Base-by-base conservation (phyloP, 2,888 invertebrate genomes). In the Drosophila putrida region DNA sequence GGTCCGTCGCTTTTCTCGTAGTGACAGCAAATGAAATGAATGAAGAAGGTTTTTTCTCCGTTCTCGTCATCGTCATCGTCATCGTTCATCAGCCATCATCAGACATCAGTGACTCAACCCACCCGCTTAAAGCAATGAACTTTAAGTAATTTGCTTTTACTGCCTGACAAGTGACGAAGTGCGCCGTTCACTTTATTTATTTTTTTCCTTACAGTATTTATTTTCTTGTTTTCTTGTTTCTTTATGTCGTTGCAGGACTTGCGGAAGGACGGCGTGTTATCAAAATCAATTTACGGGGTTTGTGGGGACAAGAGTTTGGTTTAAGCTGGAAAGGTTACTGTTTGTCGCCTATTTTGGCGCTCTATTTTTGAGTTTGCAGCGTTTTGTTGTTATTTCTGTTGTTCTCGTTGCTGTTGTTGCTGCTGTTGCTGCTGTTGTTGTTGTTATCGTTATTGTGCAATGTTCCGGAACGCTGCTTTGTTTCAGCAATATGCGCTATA, bases 71-170 rank as follows among this genome's bases (percentile, higher is more conserved):
- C 36, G 38, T 39, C 64, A n/a, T 61, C 65, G 81, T 75, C 82
- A 82, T 67, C 75, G 78, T 54, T 84, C 82, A 75, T 81, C 87
- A 84, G 66, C 60, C 84, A 81, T 84, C 87, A 81, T 64, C 54
- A 60, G 61, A 57, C 67, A 72, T 66, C 76, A 69, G 59, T 31
- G 31, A 46, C 38, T 51, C 41, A 54, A 71, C 69, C 81, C 79
- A 60, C 53, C 43, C 79, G 82, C 80, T 88, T 86, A 75, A 85
- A 80, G 88, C 89, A 86, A 88, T 85, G 88, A 85, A 86, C 88
- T 85, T 88, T 75, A 88, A 83, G 88, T 83, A 88, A 88, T 88
- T 86, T 86, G 81, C 73, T 86, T 86, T 85, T 83, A 83, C 82
- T 73, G 87, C 75, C 76, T 86, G 85, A 83, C 84, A 88, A 85